Evolutionary conservation across 1,140 invertebrate genomes (phyloP), one percentile per base, ranked within the genome.

Genomic region (Meloidogyne hapla): DNA sequence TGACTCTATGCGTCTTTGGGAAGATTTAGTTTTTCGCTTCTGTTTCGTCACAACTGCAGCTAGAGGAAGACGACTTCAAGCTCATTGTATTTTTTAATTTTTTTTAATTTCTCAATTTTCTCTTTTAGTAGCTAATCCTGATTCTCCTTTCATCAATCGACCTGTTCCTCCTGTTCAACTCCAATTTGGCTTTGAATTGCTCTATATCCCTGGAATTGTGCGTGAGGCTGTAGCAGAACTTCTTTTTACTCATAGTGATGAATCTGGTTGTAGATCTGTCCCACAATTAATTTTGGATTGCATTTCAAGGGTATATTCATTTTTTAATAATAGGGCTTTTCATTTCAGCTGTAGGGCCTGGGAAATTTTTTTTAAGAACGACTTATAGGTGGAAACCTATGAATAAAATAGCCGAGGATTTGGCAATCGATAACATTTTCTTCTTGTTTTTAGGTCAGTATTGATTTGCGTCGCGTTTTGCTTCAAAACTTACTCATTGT

Each of bases 171-270:
- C 40, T 23, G 74, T 69, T 15, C 70, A 78, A 78, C 13, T 80
- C n/a, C 68, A 66, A 21, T 80, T 80, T 66, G 80, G 71, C 23
- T 6, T 48, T n/a, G 76, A 80, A 23, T 23, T 80, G 70, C 48
- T 73, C 21, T 48, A 79, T 61, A 56, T 80, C 13, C 79, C 79
- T 25, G 79, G 79, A 12, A 64, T 65, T 71, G 64, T 82, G n/a
- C 75, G 79, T 13, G 79, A 80, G 56, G 72, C 56, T 6, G 79
- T 80, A 13, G 80, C 79, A 25, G 79, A 80, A 79, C 45, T 81
- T 10, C 65, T 80, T 12, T 80, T 80, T 64, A 82, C 62, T 2
- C 33, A 66, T 28, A 33, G 42, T 15, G 42, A 56, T 68, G 33
- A 42, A 56, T n/a, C 21, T n/a, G 75, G 68, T 40, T 42, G 69